These are phyloP conservation scores for Drosophila paramelanica DNA, from an alignment of 2,888 invertebrate species.

Conservation along the genomic window DNA sequence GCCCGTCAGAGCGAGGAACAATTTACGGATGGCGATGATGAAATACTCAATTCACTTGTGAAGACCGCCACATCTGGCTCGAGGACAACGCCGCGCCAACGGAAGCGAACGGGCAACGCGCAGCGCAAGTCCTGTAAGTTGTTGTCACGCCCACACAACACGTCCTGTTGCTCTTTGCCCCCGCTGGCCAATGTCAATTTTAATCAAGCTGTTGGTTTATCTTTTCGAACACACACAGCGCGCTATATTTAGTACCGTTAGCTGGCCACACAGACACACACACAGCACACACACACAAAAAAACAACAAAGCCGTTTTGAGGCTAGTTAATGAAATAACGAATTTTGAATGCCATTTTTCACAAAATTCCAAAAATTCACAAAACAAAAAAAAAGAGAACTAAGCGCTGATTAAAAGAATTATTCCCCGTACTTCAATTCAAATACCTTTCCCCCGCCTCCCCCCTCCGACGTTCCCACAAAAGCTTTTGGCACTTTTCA, in stretches of 20 bases:
- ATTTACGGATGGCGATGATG: constrained; percentile 95
- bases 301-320: constrained; percentile 21
- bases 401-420: constrained; percentile 10
- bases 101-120: constrained; percentile 93
- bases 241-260: constrained; percentile 65
- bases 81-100: constrained; percentile 88
- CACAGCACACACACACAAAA: constrained; percentile 37
- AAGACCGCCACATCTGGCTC: constrained; percentile 88
- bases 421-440: constrained; percentile 17
- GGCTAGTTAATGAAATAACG: constrained; percentile 13
- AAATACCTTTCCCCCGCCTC: neutral
- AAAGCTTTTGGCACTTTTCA: constrained; percentile 46
- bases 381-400: constrained; percentile 7
- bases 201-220: constrained; percentile 76
- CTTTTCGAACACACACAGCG: constrained; percentile 67
- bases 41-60: constrained; percentile 97
- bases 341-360: constrained; percentile 5
- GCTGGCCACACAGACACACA: constrained; percentile 51
- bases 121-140: constrained; percentile 96
- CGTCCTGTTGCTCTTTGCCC: constrained; percentile 3
- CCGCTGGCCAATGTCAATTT: constrained; percentile 28
- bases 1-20: constrained; percentile 87
- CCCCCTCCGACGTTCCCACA: neutral
- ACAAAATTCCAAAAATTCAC: constrained; percentile 45
- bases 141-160: constrained; percentile 16